Evolutionary conservation across 2,888 invertebrate genomes (phyloP).

Genomic region (Ormyrus thymus): DNA sequence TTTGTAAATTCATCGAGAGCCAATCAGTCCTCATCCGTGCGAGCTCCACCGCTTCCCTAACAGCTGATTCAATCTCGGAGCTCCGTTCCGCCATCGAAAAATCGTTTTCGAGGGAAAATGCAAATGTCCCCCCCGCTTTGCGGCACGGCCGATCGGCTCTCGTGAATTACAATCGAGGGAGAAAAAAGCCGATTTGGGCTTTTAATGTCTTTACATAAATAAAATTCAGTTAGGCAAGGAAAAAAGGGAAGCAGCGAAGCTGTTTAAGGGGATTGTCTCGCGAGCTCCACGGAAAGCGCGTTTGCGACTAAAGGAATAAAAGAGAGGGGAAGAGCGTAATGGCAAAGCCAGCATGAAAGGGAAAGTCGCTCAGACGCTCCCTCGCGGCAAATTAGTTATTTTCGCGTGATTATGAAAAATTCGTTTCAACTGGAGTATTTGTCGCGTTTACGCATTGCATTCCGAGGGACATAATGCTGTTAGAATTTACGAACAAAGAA

Average conservation of each 20-base stretch:
- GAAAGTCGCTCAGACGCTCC: neutral
- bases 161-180: constrained; percentile 18
- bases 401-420: neutral
- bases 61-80: constrained; percentile 6
- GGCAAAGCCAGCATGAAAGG: neutral
- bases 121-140: neutral
- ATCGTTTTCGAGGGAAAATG: constrained; percentile 38
- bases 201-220: constrained; percentile 52
- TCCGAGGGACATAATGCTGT: too few species aligned
- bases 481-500: too few species aligned
- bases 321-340: constrained; percentile 62
- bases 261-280: constrained; percentile 37
- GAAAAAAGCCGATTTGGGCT: constrained; percentile 35
- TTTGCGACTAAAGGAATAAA: constrained; percentile 34
- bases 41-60: neutral
- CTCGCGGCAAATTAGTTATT: neutral
- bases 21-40: neutral
- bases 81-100: constrained; percentile 1
- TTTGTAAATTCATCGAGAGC: constrained; percentile 12
- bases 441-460: too few species aligned
- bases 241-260: constrained; percentile 23
- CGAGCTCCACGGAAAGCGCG: constrained; percentile 45
- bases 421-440: too few species aligned
- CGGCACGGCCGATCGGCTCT: constrained; percentile 25
- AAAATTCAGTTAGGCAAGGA: constrained; percentile 37